Evolutionary conservation across 2,888 invertebrate species (phyloP), one percentile per base, ranked within the genome.

Genomic region (Neoitamus cyanurus): DNA sequence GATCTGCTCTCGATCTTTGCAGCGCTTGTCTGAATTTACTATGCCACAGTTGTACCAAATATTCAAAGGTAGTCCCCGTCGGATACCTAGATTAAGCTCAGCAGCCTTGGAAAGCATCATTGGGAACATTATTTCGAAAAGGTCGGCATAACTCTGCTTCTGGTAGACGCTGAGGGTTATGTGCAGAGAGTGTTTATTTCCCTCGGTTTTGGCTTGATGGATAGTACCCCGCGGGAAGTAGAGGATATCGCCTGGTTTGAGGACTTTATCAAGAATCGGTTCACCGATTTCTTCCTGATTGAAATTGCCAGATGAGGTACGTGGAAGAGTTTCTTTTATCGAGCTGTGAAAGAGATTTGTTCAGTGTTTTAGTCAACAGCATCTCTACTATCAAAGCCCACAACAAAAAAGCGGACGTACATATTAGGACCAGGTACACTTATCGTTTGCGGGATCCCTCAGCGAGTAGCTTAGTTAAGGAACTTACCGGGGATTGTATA

Each of bases 141-240:
- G 93, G 92, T 99, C 97, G 31, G 95, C 96, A 94, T 96, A 99
- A 0, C 97, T 94, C 89, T 97, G 97, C 88, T 94, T 95, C 89
- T 99, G 98, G 89, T 97, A 98, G 88, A 97, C 95, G 77, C 98
- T 98, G 3, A 99, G 92, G 0, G 99, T 99, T 4, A 99, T 94
- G 90, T 99, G 99, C 2, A 99, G 93, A 1, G 99, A 99, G 92
- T 99, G 98, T 34, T 93, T 92, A 42, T 95, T 94, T 15, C 94
- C 93, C 86, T 95, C 93, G 0, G 98, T 96, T 83, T 93, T 92
- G 1, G 95, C 98, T 92, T 98, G 96, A 90, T 97, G 97, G 83
- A 97, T 96, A 30, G 94, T 95, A 84, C 97, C 97, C 80, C 97
- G 93, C 0, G 99, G 99, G 89, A 99, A 97, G 90, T 99, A 99